phyloP scores from a whole-genome alignment of 2,113 vertebrate species.

The Leucosticte australis region DNA sequence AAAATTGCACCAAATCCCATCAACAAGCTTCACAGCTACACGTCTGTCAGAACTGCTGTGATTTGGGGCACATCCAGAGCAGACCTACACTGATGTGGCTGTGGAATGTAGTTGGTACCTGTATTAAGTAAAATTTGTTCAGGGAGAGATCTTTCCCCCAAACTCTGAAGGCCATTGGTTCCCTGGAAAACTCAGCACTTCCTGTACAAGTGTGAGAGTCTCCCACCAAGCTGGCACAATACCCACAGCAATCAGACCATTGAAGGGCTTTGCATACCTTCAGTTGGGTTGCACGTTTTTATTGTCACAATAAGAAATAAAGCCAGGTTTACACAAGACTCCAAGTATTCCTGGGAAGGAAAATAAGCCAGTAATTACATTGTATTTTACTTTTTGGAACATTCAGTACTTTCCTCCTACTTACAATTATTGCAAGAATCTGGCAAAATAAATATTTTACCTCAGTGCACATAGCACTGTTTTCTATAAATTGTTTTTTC shows the following conservation, averaged over 20 bases:
- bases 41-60: neutral
- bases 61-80: neutral
- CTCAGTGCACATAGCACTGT: neutral
- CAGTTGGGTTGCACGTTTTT: neutral
- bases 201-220: rapidly evolving
- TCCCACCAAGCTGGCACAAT: neutral
- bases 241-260: too few relatives aligned
- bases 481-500: neutral
- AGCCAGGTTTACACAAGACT: neutral
- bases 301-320: neutral
- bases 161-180: neutral
- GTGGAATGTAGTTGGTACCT: neutral
- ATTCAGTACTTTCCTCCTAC: neutral
- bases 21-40: neutral
- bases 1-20: neutral
- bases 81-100: rapidly evolving
- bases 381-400: neutral
- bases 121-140: neutral
- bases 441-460: neutral
- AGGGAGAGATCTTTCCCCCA: neutral
- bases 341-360: neutral
- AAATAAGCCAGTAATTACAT: neutral
- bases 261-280: neutral
- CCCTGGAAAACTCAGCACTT: neutral
- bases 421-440: neutral